Evolutionary conservation across 1,140 invertebrate genomes (phyloP), one percentile per base, ranked within the genome.

Genomic region (Drosophila suzukii): DNA sequence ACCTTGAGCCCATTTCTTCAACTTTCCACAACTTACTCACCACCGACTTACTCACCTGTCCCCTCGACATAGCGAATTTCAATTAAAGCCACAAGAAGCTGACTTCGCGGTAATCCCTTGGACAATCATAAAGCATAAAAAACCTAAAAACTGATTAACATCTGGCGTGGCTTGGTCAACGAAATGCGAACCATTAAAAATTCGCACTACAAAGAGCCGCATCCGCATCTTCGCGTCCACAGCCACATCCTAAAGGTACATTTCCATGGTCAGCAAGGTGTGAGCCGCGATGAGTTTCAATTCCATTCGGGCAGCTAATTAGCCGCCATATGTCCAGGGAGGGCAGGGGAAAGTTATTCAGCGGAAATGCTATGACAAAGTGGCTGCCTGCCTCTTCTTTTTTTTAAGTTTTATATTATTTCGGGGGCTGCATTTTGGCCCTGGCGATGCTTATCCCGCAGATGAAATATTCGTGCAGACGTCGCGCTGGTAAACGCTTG

Each of bases 281-380:
- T 86, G 83, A 88, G 83, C 60, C 60, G 66, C 50, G 75, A 67
- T 79, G 60, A 79, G 79, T 75, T 90, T 91, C 84, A 91, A 91
- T 91, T 91, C 76, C 81, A 90, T 85, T 91, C 85, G 90, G 81
- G 76, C 89, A 75, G 71, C 89, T 91, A 91, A 91, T 91, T 91
- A 91, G 89, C 81, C 75, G n/a, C 49, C 49, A 51, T 51, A 51
- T 51, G 30, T 51, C n/a, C 71, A 68, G 10, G 43, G 41, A 12
- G 38, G 6, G n/a, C n/a, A 32, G 20, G 36, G 20, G 24, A 30
- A 43, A 58, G 32, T 34, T 71, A 44, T 72, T 71, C 85, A 49
- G 85, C 81, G 85, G 85, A 89, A 89, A 89, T 89, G 85, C 78
- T 79, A 85, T 90, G 85, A 89, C 80, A 89, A 90, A 89, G 81